These are phyloP conservation scores for Protodeltote pygarga DNA, from an alignment of 2,888 invertebrate genomes.

Conservation along the genomic window DNA sequence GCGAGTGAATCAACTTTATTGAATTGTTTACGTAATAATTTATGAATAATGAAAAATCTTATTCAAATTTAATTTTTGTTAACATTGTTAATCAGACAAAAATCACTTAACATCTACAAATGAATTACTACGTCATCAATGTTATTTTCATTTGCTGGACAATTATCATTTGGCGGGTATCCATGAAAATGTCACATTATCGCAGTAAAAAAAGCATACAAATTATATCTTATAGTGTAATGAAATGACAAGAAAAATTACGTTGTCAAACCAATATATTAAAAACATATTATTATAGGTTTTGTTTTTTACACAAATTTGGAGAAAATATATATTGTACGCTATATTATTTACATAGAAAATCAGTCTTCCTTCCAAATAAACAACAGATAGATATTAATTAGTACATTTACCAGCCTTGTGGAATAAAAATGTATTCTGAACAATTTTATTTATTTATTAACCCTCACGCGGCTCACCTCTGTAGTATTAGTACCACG, in stretches of 20 bases:
- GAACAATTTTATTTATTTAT: too few species aligned
- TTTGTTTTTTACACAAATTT: slow-evolving; percentile 5
- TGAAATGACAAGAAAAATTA: slow-evolving; percentile 44
- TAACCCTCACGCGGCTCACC: too few species aligned
- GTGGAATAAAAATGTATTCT: too few species aligned
- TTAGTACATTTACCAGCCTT: too few species aligned
- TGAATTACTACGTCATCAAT: slow-evolving; percentile 32
- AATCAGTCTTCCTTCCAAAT: neutral
- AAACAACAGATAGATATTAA: neutral
- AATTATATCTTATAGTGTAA: slow-evolving; percentile 30
- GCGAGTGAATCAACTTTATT: too few species aligned
- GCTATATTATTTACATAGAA: slow-evolving; percentile 1
- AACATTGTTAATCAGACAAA: slow-evolving; percentile 7
- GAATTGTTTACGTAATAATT: too few species aligned
- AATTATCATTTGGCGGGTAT: slow-evolving; percentile 58
- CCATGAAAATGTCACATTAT: slow-evolving; percentile 57
- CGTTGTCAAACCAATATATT: slow-evolving; percentile 35
- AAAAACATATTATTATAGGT: slow-evolving; percentile 4
- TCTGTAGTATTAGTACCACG: too few species aligned
- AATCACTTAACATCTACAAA: slow-evolving; percentile 8
- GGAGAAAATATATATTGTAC: neutral
- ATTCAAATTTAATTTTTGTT: too few species aligned
- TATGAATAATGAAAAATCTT: too few species aligned
- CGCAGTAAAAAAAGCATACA: slow-evolving; percentile 23
- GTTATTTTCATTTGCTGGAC: slow-evolving; percentile 47